These are phyloP conservation scores for Xenopus borealis DNA, from an alignment of 2,113 vertebrate genomes.

Conservation along the genomic window DNA sequence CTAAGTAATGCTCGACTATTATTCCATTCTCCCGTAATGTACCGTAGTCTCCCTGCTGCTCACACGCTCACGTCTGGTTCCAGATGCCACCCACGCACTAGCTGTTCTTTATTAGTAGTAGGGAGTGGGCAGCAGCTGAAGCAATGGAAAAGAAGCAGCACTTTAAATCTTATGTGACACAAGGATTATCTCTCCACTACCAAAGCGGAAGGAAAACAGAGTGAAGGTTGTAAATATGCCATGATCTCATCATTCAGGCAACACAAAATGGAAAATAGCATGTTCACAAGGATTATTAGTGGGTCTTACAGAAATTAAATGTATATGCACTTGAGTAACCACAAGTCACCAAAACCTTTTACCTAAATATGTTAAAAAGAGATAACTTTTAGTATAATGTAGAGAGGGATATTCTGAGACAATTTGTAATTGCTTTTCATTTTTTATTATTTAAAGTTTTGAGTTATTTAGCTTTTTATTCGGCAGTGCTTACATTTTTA, in stretches of 20 bases:
- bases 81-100: conserved; percentile 22
- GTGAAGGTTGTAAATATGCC: too few relatives aligned
- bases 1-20: background rate
- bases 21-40: background rate
- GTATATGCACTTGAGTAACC: too few relatives aligned
- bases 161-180: background rate
- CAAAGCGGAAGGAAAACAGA: background rate
- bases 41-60: conserved; percentile 2
- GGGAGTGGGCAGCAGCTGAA: conserved; percentile 21
- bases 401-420: too few relatives aligned
- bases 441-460: too few relatives aligned
- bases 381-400: too few relatives aligned
- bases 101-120: conserved; percentile 20
- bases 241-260: background rate
- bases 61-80: background rate
- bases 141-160: conserved; percentile 1
- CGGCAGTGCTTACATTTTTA: too few relatives aligned
- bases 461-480: too few relatives aligned
- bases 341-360: too few relatives aligned
- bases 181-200: background rate
- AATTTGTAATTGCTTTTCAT: too few relatives aligned
- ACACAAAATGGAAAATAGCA: background rate
- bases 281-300: background rate
- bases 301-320: too few relatives aligned
- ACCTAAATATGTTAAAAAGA: too few relatives aligned